Evolutionary conservation across 1,140 invertebrate species (phyloP).

Genomic region (Drosophila kikkawai): DNA sequence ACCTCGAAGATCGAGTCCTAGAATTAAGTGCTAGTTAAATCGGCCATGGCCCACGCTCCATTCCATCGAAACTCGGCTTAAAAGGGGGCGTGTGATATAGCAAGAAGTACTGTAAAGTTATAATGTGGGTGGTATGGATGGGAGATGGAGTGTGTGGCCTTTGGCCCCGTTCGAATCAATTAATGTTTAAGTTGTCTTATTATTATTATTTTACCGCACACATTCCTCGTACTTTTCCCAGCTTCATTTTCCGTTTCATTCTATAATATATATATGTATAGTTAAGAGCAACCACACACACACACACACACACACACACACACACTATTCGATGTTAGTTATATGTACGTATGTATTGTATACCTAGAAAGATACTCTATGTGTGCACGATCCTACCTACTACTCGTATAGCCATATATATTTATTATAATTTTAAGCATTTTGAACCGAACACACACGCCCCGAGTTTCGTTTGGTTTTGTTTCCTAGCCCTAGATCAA

Average conservation of each 20-base stretch:
- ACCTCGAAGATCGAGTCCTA: conserved; percentile 29
- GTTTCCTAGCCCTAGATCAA: conserved; percentile 42
- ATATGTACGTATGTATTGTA: conserved; percentile 27
- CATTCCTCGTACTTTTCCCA: conserved; percentile 6
- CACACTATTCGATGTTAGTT: conserved; percentile 41
- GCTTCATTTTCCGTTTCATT: conserved; percentile 30
- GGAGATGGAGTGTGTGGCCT: conserved; percentile 11
- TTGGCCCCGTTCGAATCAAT: not conserved
- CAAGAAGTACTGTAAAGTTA: conserved; percentile 2
- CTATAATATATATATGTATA: conserved; percentile 29
- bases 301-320: conserved; percentile 1
- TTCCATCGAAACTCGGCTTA: conserved; percentile 3
- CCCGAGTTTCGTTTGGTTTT: conserved; percentile 27
- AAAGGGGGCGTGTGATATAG: conserved; percentile 20
- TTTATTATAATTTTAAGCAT: conserved; percentile 55
- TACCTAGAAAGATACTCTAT: conserved; percentile 47
- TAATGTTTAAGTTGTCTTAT: conserved; percentile 10
- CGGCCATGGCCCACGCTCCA: not conserved
- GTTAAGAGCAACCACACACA: conserved; percentile 29
- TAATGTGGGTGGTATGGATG: too few species aligned
- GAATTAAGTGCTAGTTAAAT: conserved; percentile 22
- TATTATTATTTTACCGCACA: conserved; percentile 14
- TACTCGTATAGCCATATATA: conserved; percentile 30
- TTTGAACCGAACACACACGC: conserved; percentile 35
- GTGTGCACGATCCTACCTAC: conserved; percentile 48